phyloP scores from a whole-genome alignment of 2,113 vertebrate species.

The Eira barbara region DNA sequence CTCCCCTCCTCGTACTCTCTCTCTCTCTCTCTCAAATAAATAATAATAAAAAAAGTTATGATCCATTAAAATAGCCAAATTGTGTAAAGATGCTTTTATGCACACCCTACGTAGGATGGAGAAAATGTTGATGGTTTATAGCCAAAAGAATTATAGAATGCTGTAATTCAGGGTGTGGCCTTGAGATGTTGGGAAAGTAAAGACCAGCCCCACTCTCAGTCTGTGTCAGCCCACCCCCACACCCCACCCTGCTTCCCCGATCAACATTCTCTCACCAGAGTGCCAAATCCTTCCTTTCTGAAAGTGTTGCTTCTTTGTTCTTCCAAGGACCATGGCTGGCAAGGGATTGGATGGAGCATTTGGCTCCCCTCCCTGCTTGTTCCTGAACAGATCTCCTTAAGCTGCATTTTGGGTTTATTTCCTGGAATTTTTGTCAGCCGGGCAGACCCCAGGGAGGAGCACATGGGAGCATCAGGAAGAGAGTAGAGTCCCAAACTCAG shows the following conservation, averaged over 20 bases:
- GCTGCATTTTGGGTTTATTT: neutral
- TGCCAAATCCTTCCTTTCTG: neutral
- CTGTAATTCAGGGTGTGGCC: neutral
- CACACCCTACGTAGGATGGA: neutral
- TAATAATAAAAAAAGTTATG: neutral
- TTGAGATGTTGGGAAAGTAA: neutral
- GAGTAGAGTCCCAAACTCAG: neutral
- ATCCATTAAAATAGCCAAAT: neutral
- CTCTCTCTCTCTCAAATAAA: neutral
- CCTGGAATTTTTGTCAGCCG: neutral
- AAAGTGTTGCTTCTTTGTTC: neutral
- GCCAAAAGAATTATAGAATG: neutral
- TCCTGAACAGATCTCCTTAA: neutral
- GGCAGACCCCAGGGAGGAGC: neutral
- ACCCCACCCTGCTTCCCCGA: neutral
- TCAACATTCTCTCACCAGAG: neutral
- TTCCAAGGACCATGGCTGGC: conserved; percentile 10
- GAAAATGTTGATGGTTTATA: neutral
- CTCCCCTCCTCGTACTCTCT: neutral
- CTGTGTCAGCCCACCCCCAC: neutral
- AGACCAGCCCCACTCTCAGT: neutral
- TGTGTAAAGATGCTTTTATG: neutral
- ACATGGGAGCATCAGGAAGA: neutral
- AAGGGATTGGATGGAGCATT: neutral
- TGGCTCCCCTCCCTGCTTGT: neutral